A percentile compares a stretch with the other conserved stretches of the same genome.
Evolutionary conservation across 2,797 vertebrate species (phyloP).

Genomic region (Mycteria americana): DNA sequence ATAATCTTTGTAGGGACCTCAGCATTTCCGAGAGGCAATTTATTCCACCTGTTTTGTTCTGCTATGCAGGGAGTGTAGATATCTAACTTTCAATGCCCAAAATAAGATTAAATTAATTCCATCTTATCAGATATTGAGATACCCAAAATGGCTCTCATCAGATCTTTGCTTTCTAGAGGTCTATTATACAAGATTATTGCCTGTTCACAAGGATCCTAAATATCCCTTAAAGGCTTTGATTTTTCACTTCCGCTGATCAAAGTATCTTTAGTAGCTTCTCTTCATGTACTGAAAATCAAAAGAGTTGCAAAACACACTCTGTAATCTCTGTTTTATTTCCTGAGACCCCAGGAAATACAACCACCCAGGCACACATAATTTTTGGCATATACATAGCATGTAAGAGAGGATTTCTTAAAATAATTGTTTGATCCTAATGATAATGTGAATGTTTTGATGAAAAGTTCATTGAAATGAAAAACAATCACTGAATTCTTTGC

Average conservation of each 20-base stretch:
- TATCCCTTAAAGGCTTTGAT: background rate
- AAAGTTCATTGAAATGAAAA: slow-evolving; percentile 63
- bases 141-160: background rate
- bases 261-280: background rate
- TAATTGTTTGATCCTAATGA: background rate
- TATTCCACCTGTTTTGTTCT: background rate
- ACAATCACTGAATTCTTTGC: slow-evolving; percentile 93
- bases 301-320: background rate
- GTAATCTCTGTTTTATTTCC: background rate
- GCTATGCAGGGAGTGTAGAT: background rate
- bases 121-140: background rate
- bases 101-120: background rate
- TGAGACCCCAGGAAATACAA: background rate
- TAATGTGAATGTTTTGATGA: background rate
- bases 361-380: background rate
- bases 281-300: background rate
- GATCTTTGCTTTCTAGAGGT: background rate
- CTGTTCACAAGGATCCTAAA: background rate
- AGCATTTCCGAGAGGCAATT: background rate
- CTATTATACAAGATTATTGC: background rate
- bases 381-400: background rate
- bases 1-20: background rate
- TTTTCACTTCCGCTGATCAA: background rate
- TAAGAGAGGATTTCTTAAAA: background rate
- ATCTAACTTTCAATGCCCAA: background rate